These are phyloP conservation scores for Austrofundulus limnaeus DNA, from an alignment of 2,113 vertebrate species.

Conservation along the genomic window DNA sequence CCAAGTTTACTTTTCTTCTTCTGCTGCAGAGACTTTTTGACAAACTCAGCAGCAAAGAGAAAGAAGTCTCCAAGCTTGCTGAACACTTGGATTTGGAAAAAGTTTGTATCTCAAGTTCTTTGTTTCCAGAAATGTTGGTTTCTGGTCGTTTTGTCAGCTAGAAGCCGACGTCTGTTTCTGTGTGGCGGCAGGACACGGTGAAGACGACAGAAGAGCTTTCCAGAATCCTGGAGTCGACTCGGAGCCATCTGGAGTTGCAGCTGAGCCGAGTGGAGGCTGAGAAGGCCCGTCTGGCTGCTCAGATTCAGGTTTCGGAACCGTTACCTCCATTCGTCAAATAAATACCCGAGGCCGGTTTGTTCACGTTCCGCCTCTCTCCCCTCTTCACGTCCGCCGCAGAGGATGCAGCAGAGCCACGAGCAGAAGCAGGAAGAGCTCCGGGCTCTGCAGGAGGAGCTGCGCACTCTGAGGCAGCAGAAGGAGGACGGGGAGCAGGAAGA, in stretches of 20 bases:
- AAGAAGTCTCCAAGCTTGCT: slow-evolving; percentile 80
- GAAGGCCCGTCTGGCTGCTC: slow-evolving; percentile 76
- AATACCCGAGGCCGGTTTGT: no score
- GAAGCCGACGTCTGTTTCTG: rapidly evolving
- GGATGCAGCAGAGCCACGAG: slow-evolving; percentile 80
- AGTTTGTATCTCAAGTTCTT: slow-evolving; percentile 32
- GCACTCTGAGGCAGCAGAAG: slow-evolving; percentile 72
- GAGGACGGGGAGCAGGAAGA: slow-evolving; percentile 78
- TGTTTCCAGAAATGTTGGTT: neutral
- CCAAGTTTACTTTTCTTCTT: neutral
- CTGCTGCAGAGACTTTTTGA: slow-evolving; percentile 81
- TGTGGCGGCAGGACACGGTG: slow-evolving; percentile 79
- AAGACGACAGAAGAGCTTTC: slow-evolving; percentile 82
- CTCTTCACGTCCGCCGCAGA: slow-evolving; percentile 64
- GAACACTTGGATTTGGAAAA: slow-evolving; percentile 85
- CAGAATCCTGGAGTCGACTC: slow-evolving; percentile 83
- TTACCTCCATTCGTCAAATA: no score
- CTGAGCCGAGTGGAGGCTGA: slow-evolving; percentile 83
- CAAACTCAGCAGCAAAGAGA: slow-evolving; percentile 83
- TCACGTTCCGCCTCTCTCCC: neutral
- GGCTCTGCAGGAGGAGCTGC: slow-evolving; percentile 77
- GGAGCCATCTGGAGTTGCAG: slow-evolving; percentile 83
- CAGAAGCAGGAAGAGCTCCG: slow-evolving; percentile 81
- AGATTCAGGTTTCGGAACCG: slow-evolving; percentile 87
- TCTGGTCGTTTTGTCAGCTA: no score